Base-by-base conservation (phyloP, 2,797 vertebrate genomes). In the Macropodus opercularis region DNA sequence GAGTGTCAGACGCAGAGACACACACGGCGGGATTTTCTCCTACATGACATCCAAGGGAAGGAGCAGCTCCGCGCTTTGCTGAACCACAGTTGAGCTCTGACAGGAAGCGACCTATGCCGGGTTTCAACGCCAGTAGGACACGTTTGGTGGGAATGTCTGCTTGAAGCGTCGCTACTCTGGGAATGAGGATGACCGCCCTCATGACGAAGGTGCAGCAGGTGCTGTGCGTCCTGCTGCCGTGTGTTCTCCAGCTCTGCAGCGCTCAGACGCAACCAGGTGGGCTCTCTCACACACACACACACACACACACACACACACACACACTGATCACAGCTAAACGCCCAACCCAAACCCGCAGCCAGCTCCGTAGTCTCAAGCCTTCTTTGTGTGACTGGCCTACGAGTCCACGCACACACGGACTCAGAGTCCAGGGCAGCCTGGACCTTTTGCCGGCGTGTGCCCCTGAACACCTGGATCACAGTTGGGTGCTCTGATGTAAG, bases 211-310 rank as follows among this genome's bases (percentile, higher is more conserved):
- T 48, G 72, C 70, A 80, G 55, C 82, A 76, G 85, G 69, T 85
- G 60, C 60, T 89, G 49, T 80, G 77, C 62, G 63, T 89, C 63
- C 72, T 85, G 82, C 70, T 90, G 44, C 69, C 29, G 39, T 80
- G 77, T 27, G 75, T 70, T 21, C 72, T 81, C 9, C 73, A 75
- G 3, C 46, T 55, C n/a, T 83, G 79, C 69, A 13, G 65, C 56
- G 85, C 89, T 14, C 82, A 91, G 65, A 89, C 89, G 15, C 76
- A 86, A 67, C 81, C 61, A 85, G 89, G 90, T 85, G 77, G 52
- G 86, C 40, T n/a, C 49, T 22, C 57, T 26, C 63, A 40, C 50
- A 57, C 47, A 49, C 46, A 55, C 40, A 35, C 47, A 19, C 18
- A 34, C 39, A 34, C 42, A 29, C 23, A 13, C 56, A 21, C 32